Evolutionary conservation across 2,113 vertebrate species (phyloP).

Genomic region (Petaurus breviceps): DNA sequence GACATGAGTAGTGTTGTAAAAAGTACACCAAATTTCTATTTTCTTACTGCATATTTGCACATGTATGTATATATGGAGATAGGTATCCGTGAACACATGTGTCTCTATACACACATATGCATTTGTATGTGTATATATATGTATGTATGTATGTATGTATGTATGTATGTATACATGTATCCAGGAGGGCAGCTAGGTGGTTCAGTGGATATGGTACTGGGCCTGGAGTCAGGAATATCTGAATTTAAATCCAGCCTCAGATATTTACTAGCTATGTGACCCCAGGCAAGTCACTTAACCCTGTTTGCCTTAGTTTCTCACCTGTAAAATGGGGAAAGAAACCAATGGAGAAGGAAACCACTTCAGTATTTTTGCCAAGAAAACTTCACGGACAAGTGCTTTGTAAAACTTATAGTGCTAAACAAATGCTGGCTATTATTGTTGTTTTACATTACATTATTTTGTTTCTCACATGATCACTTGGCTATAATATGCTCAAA

Average conservation of each 20-base stretch:
- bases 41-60: background rate
- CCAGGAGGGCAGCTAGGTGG: background rate
- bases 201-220: background rate
- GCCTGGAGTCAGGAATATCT: background rate
- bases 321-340: too few species aligned
- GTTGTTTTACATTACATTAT: too few species aligned
- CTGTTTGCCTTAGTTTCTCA: background rate
- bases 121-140: too few species aligned
- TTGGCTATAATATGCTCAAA: too few species aligned
- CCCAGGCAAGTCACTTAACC: background rate
- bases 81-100: too few species aligned
- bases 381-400: background rate
- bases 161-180: background rate
- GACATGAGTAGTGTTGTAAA: background rate
- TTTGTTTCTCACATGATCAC: too few species aligned
- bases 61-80: too few species aligned
- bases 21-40: background rate
- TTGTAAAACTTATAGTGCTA: too few species aligned
- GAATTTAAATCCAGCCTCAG: background rate
- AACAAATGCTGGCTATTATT: too few species aligned
- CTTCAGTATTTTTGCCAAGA: background rate
- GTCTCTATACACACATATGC: too few species aligned
- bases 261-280: background rate
- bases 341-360: too few species aligned
- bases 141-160: background rate